Base-by-base conservation (phyloP, 1,140 invertebrate species). In the Drosophila navojoa region DNA sequence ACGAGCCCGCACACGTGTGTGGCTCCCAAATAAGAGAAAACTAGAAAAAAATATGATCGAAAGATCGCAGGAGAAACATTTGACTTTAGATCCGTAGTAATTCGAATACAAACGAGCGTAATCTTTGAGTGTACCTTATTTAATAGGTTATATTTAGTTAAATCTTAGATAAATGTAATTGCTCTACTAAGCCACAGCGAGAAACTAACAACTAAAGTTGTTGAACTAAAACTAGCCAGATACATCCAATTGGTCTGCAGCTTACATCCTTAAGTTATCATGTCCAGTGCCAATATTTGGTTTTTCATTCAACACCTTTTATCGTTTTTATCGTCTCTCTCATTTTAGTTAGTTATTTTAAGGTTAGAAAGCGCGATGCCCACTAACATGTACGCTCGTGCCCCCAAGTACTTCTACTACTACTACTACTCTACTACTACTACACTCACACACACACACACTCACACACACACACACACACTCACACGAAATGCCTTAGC, bases 311-410 rank as follows among this genome's bases (percentile, higher is more conserved):
- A 67, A 54, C 29, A 35, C 52, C 29, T 52, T 58, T 71, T 71
- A 67, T 68, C 15, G 16, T 68, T 72, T 71, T 50, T 58, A 38
- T 68, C 35, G 35, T 68, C 47, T 68, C 35, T 69, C 66, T 72
- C 47, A 68, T 69, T 82, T 86, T 69, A 74, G 50, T 81, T 77
- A 71, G 64, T 77, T 71, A 60, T 66, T 52, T 53, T 69, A 86
- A 72, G 72, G 70, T 79, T 79, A 74, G 54, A 79, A 84, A 84
- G 60, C 81, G 81, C 80, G 76, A 74, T 76, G 69, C 52, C 67
- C 50, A 79, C 71, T 81, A 78, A 81, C 79, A 57, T 57, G 73
- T 77, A 77, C 63, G 74, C 74, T 73, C 70, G 74, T 72, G 61
- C 58, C 73, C 60, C 42, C 11, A 45, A 15, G 13, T 38, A 38